Base-by-base conservation (phyloP, 2,797 vertebrate species). In the Melanotaenia maccullochi region DNA sequence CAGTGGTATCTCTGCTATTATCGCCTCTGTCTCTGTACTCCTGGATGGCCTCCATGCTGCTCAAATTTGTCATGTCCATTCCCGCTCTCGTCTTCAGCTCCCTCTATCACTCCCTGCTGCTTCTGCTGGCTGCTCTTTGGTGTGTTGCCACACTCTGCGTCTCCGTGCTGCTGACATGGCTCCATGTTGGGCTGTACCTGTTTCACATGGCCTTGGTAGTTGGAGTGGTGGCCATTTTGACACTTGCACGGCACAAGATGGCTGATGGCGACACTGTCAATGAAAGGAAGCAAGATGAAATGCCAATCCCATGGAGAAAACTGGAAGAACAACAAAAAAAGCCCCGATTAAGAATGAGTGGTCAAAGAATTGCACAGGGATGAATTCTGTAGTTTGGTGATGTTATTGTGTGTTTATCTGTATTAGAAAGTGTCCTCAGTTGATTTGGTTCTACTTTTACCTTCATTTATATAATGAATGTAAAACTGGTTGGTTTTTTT, bases 11-110 rank as follows among this genome's bases (percentile, higher is more conserved):
- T 25, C 5, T 92, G 60, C 82, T 93, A 72, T 11, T 91, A 76
- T 90, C 82, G 5, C 92, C 92, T 33, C 76, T 93, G 71, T 84
- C 85, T 40, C 71, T 93, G 59, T 92, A 86, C 85, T 88, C 81
- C 40, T 91, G 86, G 90, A 52, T 89, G 74, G 42, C 49, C 59
- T 90, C 86, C 76, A 82, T 60, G 0, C 65, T 90, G 74, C 83
- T 91, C 76, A 49, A 72, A 40, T 75, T 91, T 12, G 0, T 87
- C 79, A 67, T 88, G 66, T 87, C 87, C 12, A 0, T 71, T 66
- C 90, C 89, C 0, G 57, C 74, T 57, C 75, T 92, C 0, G 5
- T 92, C 75, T 57, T 90, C 69, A 28, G 52, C 47, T 83, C 80
- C 36, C 3, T 90, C 38, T 20, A 81, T 65, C 66, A 76, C 70